Base-by-base conservation (phyloP, 2,888 invertebrate species). In the Chydorus sphaericus region DNA sequence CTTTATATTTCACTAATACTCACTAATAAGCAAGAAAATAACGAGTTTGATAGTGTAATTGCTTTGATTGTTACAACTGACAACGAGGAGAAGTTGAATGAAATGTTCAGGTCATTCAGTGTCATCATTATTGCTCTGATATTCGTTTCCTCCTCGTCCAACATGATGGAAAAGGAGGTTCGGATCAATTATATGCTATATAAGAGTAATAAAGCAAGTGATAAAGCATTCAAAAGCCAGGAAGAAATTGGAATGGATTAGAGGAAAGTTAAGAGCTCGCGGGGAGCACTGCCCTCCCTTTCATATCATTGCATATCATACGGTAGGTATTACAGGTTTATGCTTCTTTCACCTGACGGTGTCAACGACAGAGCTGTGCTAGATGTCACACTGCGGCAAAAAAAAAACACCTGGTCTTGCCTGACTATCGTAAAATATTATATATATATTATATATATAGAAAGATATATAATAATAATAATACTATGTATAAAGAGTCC, bases 321-420 rank as follows among this genome's bases (percentile, higher is more conserved):
- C n/a, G n/a, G n/a, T n/a, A n/a, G n/a, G n/a, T n/a, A n/a, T n/a
- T n/a, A n/a, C n/a, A n/a, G n/a, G n/a, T n/a, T n/a, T 10, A 16
- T 5, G 23, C 28, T 44, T 44, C 28, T 44, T 44, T 44, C 44
- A 44, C 44, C 44, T 44, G 28, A 44, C 28, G 44, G 44, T 44
- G 44, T 44, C 44, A 44, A 44, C 28, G 28, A 28, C 44, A 28
- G 44, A 44, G 28, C 28, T 28, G 44, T 44, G 44, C 44, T 44
- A 44, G 44, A 44, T 44, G 23, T 44, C 23, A 28, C 44, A 26
- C 28, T 23, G 44, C 28, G 44, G 44, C 28, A 23, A 44, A 44
- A 28, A n/a, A 26, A 33, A 14, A 10, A 44, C 44, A 44, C 44
- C 44, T 44, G 44, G 44, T 44, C 26, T 16, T 44, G 18, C 28